Evolutionary conservation across 1,140 invertebrate genomes (phyloP).

Genomic region (Doryteuthis pealeii): DNA sequence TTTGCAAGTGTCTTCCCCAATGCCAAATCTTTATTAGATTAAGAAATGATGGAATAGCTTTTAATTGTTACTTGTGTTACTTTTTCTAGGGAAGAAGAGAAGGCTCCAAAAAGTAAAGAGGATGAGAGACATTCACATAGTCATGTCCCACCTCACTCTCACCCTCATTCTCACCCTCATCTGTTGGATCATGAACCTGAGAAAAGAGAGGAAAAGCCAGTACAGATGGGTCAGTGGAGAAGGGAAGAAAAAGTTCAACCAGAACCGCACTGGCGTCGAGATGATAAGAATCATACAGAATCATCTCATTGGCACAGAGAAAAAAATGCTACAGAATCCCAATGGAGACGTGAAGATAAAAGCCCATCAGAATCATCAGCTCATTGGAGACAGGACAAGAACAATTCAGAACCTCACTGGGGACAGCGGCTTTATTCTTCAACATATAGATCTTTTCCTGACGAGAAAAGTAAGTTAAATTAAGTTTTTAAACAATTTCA

Average conservation of each 20-base stretch:
- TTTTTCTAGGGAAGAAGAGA: not conserved
- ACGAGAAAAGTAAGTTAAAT: not conserved
- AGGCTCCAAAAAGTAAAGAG: not conserved
- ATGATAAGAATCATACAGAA: not conserved
- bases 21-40: no score
- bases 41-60: no score
- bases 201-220: not conserved
- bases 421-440: not conserved
- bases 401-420: conserved; percentile 4
- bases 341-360: conserved; percentile 2
- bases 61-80: no score
- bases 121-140: not conserved
- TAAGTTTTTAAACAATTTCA: not conserved
- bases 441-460: not conserved
- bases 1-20: no score
- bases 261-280: conserved; percentile 3
- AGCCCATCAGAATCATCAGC: not conserved
- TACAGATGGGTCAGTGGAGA: not conserved
- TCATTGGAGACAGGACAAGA: conserved; percentile 1
- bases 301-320: conserved; percentile 1
- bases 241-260: not conserved
- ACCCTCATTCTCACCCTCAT: not conserved
- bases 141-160: not conserved
- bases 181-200: conserved; percentile 6
- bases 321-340: not conserved